Evolutionary conservation across 1,140 invertebrate species (phyloP).

Genomic region (Dreissena polymorpha): DNA sequence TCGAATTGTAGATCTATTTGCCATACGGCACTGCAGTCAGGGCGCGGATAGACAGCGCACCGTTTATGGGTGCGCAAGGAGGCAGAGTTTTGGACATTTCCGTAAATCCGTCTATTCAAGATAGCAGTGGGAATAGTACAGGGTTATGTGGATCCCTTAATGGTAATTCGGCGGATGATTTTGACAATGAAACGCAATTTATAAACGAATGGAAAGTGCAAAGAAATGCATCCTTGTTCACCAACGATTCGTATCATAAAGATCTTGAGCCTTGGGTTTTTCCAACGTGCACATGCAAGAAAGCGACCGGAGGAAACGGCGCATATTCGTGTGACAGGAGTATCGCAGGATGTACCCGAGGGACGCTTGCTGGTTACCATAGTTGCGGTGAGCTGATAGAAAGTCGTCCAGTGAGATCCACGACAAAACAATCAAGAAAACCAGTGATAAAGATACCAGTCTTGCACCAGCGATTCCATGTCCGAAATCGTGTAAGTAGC

Average conservation of each 20-base stretch:
- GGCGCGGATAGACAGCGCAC: conserved; percentile 27
- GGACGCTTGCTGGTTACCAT: conserved; percentile 13
- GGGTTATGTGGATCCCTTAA: conserved; percentile 35
- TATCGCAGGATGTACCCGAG: conserved; percentile 2
- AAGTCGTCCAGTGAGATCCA: conserved; percentile 15
- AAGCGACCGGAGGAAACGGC: not conserved
- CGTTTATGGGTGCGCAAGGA: conserved; percentile 22
- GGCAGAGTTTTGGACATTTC: conserved; percentile 31
- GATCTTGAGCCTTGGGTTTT: conserved; percentile 22
- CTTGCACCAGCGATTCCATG: too few species aligned
- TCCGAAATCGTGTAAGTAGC: too few species aligned
- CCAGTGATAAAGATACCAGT: too few species aligned
- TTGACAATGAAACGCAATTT: conserved; percentile 23
- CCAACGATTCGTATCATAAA: not conserved
- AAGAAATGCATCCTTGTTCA: not conserved
- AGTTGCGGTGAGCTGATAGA: conserved; percentile 22
- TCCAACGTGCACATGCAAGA: conserved; percentile 13
- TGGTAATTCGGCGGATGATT: conserved; percentile 21
- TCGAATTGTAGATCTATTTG: conserved; percentile 29
- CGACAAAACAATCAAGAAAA: too few species aligned
- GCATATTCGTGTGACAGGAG: conserved; percentile 14
- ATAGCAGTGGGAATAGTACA: conserved; percentile 23
- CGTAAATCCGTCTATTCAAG: conserved; percentile 20
- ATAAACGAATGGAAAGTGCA: conserved; percentile 19
- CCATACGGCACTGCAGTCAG: conserved; percentile 32